Evolutionary conservation across 2,797 vertebrate species (phyloP).

Genomic region (Moxostoma hubbsi): DNA sequence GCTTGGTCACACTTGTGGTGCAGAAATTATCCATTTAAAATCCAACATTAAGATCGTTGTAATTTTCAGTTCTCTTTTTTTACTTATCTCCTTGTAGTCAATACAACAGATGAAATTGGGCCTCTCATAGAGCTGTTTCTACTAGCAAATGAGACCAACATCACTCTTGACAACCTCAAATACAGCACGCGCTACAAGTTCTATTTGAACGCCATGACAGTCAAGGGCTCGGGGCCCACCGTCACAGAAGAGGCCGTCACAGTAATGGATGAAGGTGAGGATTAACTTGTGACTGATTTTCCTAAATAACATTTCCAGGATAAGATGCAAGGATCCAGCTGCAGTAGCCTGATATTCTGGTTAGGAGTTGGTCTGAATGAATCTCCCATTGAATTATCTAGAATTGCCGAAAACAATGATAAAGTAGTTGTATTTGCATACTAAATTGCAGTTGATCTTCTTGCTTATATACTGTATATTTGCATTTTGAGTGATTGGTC

Average conservation of each 20-base stretch:
- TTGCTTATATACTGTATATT: too few species aligned
- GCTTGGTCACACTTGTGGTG: not conserved
- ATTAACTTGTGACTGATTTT: not conserved
- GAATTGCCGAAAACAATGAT: too few species aligned
- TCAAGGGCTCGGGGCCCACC: slow-evolving; percentile 84
- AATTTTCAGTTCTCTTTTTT: slow-evolving; percentile 54
- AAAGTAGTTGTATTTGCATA: too few species aligned
- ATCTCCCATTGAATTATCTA: too few species aligned
- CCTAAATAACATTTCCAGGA: not conserved
- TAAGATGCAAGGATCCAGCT: not conserved
- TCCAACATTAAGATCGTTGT: too few species aligned
- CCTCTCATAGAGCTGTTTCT: slow-evolving; percentile 82
- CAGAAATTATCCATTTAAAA: not conserved
- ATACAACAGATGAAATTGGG: slow-evolving; percentile 86
- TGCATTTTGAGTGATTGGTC: too few species aligned
- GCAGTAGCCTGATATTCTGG: not conserved
- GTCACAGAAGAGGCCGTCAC: slow-evolving; percentile 87
- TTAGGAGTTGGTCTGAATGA: too few species aligned
- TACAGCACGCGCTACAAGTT: slow-evolving; percentile 94
- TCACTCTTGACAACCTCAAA: slow-evolving; percentile 85
- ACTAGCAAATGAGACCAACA: slow-evolving; percentile 84
- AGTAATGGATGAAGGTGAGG: slow-evolving; percentile 91
- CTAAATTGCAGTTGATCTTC: too few species aligned
- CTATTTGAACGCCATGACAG: slow-evolving; percentile 87
- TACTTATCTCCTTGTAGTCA: slow-evolving; percentile 76